Conservation (phyloP, 2,797 vertebrate genomes). For the Silurus aristotelis region DNA sequence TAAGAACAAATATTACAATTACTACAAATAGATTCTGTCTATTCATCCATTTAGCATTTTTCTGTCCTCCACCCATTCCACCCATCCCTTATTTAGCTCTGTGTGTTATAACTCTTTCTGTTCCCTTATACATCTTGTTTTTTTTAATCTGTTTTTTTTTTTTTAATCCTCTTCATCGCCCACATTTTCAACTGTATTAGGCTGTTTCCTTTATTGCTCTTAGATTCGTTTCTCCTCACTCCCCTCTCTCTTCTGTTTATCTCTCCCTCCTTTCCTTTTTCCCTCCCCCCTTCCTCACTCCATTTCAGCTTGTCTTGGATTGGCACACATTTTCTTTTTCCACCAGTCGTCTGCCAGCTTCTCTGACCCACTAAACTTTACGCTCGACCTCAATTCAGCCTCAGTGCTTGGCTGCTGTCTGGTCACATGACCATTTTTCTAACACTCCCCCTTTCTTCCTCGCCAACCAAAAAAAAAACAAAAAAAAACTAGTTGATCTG, state of each 20-base stretch:
- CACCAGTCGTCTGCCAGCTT: conserved; percentile 40
- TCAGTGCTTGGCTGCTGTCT: conserved; percentile 68
- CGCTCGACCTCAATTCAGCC: conserved; percentile 65
- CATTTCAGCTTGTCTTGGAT: background rate
- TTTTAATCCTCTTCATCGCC: conserved; percentile 23
- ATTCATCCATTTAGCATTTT: conserved; percentile 26
- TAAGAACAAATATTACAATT: no score
- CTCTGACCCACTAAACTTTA: conserved; percentile 70
- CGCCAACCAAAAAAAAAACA: conserved; percentile 15
- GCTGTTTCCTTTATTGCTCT: background rate
- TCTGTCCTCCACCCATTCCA: background rate
- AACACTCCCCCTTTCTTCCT: background rate
- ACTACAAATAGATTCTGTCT: background rate
- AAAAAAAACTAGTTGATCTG: conserved; percentile 48
- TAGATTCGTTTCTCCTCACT: conserved; percentile 6
- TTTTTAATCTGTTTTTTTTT: conserved; percentile 1
- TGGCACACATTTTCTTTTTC: conserved; percentile 32
- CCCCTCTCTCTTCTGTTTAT: conserved; percentile 24
- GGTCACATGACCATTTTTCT: conserved; percentile 42
- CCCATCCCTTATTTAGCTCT: conserved; percentile 8
- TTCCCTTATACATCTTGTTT: conserved; percentile 37
- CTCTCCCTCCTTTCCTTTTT: conserved; percentile 56
- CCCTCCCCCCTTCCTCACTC: conserved; percentile 25
- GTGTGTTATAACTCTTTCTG: background rate
- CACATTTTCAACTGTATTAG: conserved; percentile 28